Conservation (phyloP, 1,140 invertebrate genomes). For the Eufriesea mexicana region DNA sequence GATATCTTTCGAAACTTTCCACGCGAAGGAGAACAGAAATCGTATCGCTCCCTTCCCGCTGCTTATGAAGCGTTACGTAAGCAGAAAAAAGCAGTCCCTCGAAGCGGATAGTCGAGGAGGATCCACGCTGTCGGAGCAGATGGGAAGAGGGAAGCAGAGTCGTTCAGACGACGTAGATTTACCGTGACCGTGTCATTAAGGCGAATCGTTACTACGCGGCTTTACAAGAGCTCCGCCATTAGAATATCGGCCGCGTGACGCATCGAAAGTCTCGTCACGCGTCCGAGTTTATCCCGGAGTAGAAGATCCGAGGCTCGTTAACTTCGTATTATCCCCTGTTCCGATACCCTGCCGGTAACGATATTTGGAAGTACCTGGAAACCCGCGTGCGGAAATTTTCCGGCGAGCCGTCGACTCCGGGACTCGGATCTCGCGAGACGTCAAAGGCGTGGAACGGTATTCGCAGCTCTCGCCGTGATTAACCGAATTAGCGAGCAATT, state of each 20-base stretch:
- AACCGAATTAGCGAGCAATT: slow-evolving; percentile 69
- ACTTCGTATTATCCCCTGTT: not conserved
- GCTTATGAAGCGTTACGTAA: slow-evolving; percentile 46
- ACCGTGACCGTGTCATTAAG: slow-evolving; percentile 11
- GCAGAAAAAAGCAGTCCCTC: not conserved
- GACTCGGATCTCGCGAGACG: too few relatives aligned
- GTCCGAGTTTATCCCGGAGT: not conserved
- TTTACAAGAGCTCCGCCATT: not conserved
- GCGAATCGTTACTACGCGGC: not conserved
- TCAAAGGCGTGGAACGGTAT: slow-evolving; percentile 23
- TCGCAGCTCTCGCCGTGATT: slow-evolving; percentile 55
- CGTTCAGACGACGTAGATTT: not conserved
- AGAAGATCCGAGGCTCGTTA: not conserved
- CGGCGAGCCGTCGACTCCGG: too few relatives aligned
- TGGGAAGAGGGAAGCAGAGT: not conserved
- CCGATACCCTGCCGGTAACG: not conserved
- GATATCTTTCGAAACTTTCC: slow-evolving; percentile 41
- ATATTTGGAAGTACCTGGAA: not conserved
- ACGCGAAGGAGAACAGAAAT: slow-evolving; percentile 37
- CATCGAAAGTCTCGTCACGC: not conserved
- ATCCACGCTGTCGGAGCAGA: not conserved
- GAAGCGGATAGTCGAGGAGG: not conserved
- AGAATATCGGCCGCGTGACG: not conserved
- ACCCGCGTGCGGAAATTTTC: too few relatives aligned
- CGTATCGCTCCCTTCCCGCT: slow-evolving; percentile 20